Conservation (phyloP, 2,888 invertebrate genomes). For the Drosophila fungiperda region DNA sequence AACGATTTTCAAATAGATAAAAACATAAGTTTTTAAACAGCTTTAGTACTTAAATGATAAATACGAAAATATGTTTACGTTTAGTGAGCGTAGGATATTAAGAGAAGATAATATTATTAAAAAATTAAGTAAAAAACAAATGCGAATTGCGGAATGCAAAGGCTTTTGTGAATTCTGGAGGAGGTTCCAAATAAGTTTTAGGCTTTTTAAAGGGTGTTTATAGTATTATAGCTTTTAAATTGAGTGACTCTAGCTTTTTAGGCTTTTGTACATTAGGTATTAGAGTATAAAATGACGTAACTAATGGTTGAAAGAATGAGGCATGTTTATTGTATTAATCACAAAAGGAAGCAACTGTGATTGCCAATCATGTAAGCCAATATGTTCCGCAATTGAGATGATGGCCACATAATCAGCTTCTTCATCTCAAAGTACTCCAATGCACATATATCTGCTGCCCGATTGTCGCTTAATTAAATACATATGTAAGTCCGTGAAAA, state of each 20-base stretch:
- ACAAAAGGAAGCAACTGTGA: background rate
- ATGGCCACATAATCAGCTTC: conserved; percentile 21
- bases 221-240: background rate
- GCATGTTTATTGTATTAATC: background rate
- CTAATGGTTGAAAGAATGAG: background rate
- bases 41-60: conserved; percentile 1
- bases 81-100: too few relatives aligned
- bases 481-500: conserved; percentile 48
- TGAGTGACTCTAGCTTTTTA: background rate
- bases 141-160: background rate
- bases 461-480: conserved; percentile 40
- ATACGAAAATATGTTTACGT: background rate
- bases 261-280: too few relatives aligned
- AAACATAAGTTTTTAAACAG: background rate
- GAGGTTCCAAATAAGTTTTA: background rate
- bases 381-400: background rate
- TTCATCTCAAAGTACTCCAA: conserved; percentile 9
- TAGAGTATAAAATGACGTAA: background rate
- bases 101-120: background rate
- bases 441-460: background rate
- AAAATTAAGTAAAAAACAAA: background rate
- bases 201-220: background rate
- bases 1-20: background rate
- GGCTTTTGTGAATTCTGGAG: background rate
- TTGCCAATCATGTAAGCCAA: conserved; percentile 1